Conservation (phyloP, 2,888 invertebrate genomes). For the Drosophila fulvimacula region DNA sequence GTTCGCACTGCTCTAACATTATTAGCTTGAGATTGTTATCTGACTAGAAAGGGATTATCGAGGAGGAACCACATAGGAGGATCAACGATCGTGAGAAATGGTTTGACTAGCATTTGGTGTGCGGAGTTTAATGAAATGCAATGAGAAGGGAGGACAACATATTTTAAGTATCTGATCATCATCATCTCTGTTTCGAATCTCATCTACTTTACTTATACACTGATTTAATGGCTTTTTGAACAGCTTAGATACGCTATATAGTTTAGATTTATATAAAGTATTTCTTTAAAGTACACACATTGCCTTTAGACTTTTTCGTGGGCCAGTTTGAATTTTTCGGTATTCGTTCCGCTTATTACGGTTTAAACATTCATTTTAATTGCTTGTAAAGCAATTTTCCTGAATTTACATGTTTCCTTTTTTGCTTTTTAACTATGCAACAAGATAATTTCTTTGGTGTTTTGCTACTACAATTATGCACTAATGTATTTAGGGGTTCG, state of each 20-base stretch:
- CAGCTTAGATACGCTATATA: conserved; percentile 49
- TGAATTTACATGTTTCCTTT: conserved; percentile 23
- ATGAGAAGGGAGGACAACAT: conserved; percentile 10
- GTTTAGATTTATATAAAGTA: conserved; percentile 72
- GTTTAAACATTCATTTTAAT: conserved; percentile 4
- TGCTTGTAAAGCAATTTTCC: conserved; percentile 5
- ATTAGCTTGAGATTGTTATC: conserved; percentile 52
- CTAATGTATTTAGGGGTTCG: conserved; percentile 28
- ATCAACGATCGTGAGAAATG: conserved; percentile 9
- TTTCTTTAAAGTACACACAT: conserved; percentile 73
- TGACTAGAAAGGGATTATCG: conserved; percentile 24
- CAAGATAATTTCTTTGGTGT: conserved; percentile 8
- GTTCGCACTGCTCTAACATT: conserved; percentile 24
- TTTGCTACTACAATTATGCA: conserved; percentile 29
- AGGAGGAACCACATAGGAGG: conserved; percentile 35
- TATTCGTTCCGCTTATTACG: background rate
- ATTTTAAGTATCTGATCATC: conserved; percentile 10
- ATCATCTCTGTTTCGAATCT: conserved; percentile 9
- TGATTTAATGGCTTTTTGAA: conserved; percentile 41
- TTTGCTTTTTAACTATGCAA: conserved; percentile 4
- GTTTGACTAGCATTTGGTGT: conserved; percentile 59
- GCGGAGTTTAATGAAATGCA: conserved; percentile 20
- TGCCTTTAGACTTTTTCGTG: conserved; percentile 45
- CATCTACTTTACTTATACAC: conserved; percentile 26
- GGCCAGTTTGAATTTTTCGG: conserved; percentile 29